phyloP scores from a whole-genome alignment of 2,797 vertebrate species.

The Hafferia zeledoni region DNA sequence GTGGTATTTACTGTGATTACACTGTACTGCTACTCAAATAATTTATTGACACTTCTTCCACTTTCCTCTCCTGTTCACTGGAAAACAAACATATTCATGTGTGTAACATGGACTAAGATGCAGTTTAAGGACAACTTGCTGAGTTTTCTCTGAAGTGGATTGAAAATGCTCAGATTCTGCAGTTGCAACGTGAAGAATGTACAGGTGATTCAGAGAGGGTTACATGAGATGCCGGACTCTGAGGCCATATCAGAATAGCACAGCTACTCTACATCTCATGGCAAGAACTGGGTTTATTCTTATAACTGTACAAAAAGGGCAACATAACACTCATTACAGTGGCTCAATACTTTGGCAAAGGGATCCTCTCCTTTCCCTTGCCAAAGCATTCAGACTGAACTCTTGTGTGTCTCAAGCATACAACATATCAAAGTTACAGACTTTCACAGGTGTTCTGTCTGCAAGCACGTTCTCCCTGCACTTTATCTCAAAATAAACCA shows the following conservation, averaged over 20 bases:
- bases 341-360: neutral
- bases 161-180: neutral
- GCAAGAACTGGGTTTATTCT: neutral
- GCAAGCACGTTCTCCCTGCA: conserved; percentile 69
- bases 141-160: neutral
- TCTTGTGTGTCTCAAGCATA: rapidly evolving
- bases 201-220: neutral
- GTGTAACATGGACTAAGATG: neutral
- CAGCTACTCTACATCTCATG: neutral
- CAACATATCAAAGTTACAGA: neutral
- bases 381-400: neutral
- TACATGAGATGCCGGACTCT: neutral
- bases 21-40: neutral
- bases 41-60: neutral
- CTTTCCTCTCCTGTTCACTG: neutral
- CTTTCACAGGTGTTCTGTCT: neutral
- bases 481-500: neutral
- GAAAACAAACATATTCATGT: neutral
- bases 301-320: neutral
- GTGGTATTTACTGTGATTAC: neutral
- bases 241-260: neutral
- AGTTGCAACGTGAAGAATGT: neutral
- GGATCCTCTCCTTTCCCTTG: neutral
- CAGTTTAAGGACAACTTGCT: neutral
- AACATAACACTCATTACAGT: neutral